Conservation (phyloP, 64 coral and sea anemone species). For the Pocillopora damicornis region DNA sequence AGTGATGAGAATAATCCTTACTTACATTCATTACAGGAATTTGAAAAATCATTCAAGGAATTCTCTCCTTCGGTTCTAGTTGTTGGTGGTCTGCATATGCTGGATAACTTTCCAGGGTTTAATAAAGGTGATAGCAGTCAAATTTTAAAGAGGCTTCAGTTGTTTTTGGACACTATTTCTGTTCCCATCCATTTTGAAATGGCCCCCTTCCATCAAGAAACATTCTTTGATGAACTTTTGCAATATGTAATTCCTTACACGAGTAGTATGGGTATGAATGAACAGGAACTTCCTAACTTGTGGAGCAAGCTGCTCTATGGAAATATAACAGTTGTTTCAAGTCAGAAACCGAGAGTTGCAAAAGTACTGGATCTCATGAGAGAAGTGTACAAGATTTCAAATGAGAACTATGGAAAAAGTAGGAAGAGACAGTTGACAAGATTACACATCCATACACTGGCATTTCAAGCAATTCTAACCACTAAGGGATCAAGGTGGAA, state of each 20-base stretch:
- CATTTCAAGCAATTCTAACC: slow-evolving; percentile 83
- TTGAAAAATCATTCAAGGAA: slow-evolving; percentile 34
- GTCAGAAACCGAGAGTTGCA: slow-evolving; percentile 84
- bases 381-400: slow-evolving; percentile 64
- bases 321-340: slow-evolving; percentile 76
- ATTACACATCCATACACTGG: slow-evolving; percentile 85
- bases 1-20: slow-evolving; percentile 85
- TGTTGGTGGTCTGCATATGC: slow-evolving; percentile 77
- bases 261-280: slow-evolving; percentile 82
- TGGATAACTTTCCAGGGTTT: slow-evolving; percentile 83
- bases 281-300: slow-evolving; percentile 87
- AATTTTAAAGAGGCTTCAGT: slow-evolving; percentile 47
- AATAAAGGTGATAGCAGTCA: slow-evolving; percentile 50
- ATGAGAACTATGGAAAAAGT: slow-evolving; percentile 1
- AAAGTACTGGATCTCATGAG: slow-evolving; percentile 81
- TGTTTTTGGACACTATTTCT: slow-evolving; percentile 44
- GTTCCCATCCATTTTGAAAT: slow-evolving; percentile 86
- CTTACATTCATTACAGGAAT: slow-evolving; percentile 59
- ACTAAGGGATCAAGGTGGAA: slow-evolving; percentile 74
- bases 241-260: slow-evolving; percentile 75
- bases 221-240: slow-evolving; percentile 70
- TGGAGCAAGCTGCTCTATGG: slow-evolving; percentile 60
- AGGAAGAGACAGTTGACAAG: slow-evolving; percentile 64
- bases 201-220: slow-evolving; percentile 80
- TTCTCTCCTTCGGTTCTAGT: slow-evolving; percentile 50